Evolutionary conservation across 2,888 invertebrate species (phyloP).

Genomic region (Protophormia terraenovae): DNA sequence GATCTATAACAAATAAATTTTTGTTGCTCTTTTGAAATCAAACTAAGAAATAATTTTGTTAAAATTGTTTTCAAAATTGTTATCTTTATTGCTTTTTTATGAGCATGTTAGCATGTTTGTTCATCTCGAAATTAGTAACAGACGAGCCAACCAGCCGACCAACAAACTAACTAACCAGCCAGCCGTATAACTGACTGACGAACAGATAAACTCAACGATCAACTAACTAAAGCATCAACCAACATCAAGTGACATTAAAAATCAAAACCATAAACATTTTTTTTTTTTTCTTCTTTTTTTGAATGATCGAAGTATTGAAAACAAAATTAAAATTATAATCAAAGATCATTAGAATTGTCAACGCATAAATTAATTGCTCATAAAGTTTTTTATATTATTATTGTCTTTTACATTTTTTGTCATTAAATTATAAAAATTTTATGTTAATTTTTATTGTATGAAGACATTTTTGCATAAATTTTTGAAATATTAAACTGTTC

Average conservation of each 20-base stretch:
- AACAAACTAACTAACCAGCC: background rate
- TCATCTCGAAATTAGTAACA: conserved; percentile 19
- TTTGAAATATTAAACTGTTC: conserved; percentile 55
- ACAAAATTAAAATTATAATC: conserved; percentile 38
- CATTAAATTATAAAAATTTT: conserved; percentile 57
- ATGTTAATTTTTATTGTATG: conserved; percentile 59
- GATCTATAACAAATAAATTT: conserved; percentile 33
- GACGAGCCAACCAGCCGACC: background rate
- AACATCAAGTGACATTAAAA: conserved; percentile 59
- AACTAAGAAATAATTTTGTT: conserved; percentile 20
- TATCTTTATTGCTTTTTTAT: conserved; percentile 53
- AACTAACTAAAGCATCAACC: background rate
- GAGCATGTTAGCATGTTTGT: conserved; percentile 46
- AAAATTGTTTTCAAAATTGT: conserved; percentile 36
- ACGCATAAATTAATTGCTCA: conserved; percentile 80
- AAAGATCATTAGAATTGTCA: conserved; percentile 78
- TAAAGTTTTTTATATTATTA: conserved; percentile 76
- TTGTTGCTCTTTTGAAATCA: conserved; percentile 32
- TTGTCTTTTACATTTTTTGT: conserved; percentile 56
- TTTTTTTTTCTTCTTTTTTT: too few species aligned
- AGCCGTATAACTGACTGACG: background rate
- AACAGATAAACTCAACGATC: background rate
- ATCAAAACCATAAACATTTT: conserved; percentile 46
- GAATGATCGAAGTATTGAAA: conserved; percentile 38
- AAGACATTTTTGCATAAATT: conserved; percentile 60